A percentile compares a stretch with the other conserved stretches of the same genome.
Evolutionary conservation across 2,113 vertebrate genomes (phyloP).

Genomic region (Chamaea fasciata): DNA sequence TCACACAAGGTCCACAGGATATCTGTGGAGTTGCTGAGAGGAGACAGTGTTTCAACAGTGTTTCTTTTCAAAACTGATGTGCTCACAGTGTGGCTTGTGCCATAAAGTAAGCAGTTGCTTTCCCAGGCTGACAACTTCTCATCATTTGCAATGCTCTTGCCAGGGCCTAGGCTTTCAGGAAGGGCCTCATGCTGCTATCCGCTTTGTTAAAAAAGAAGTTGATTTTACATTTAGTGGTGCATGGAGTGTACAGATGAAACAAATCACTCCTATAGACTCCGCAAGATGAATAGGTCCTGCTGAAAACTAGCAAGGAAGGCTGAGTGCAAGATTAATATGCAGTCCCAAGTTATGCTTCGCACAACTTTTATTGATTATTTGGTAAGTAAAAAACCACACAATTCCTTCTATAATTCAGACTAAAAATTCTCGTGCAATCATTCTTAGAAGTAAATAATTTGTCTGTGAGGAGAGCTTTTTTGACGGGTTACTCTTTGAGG

Average conservation of each 20-base stretch:
- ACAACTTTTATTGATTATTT: slow-evolving; percentile 72
- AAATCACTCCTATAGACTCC: slow-evolving; percentile 65
- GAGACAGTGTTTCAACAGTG: neutral
- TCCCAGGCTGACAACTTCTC: neutral
- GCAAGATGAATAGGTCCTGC: slow-evolving; percentile 69
- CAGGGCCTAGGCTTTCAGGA: slow-evolving; percentile 14
- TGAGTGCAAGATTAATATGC: slow-evolving; percentile 75
- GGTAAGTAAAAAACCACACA: slow-evolving; percentile 34
- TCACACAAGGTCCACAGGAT: neutral
- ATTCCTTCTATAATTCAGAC: slow-evolving; percentile 55
- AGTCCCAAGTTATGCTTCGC: slow-evolving; percentile 66
- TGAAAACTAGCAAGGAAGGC: slow-evolving; percentile 60
- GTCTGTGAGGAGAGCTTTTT: slow-evolving; percentile 19
- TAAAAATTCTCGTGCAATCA: slow-evolving; percentile 58
- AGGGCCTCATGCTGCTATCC: slow-evolving; percentile 50
- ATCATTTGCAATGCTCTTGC: neutral
- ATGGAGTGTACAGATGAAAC: slow-evolving; percentile 62
- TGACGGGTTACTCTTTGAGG: neutral
- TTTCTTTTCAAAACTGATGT: neutral
- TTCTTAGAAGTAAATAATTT: slow-evolving; percentile 46
- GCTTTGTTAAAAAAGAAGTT: slow-evolving; percentile 71
- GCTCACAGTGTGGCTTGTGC: neutral
- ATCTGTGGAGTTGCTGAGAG: neutral
- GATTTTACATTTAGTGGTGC: slow-evolving; percentile 70
- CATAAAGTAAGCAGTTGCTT: neutral